A percentile compares a stretch with the other conserved stretches of the same genome.
Conservation (phyloP, 2,797 vertebrate species). For the Alectoris magna region DNA sequence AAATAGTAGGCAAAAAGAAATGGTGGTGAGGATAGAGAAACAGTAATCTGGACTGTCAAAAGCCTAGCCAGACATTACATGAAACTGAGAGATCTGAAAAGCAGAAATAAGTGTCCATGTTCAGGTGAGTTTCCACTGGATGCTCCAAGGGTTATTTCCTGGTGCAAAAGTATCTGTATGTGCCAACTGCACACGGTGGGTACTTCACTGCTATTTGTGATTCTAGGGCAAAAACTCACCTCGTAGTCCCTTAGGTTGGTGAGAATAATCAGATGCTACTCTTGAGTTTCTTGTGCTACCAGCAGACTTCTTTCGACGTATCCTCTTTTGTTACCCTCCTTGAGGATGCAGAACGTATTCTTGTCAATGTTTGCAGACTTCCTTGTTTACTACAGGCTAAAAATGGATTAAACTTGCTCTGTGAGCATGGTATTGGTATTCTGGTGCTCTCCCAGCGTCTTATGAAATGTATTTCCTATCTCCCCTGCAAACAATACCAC, state of each 20-base stretch:
- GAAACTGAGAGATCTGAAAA: neutral
- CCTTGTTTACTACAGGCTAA: conserved; percentile 58
- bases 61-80: neutral
- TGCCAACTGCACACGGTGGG: neutral
- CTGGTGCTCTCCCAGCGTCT: conserved; percentile 13
- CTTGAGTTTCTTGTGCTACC: neutral
- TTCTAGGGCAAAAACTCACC: conserved; percentile 4
- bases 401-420: conserved; percentile 45
- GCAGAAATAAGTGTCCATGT: neutral
- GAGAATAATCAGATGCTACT: neutral
- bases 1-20: neutral
- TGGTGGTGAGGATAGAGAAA: neutral
- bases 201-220: neutral
- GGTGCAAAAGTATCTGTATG: neutral
- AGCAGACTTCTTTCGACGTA: neutral
- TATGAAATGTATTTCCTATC: conserved; percentile 28
- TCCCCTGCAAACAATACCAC: conserved; percentile 41
- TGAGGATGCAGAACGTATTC: conserved; percentile 25
- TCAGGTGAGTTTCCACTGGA: neutral
- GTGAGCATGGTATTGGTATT: conserved; percentile 58
- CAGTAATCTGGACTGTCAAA: neutral
- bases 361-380: conserved; percentile 54
- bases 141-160: neutral
- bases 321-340: conserved; percentile 14
- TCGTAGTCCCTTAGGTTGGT: neutral